phyloP scores from a whole-genome alignment of 2,113 vertebrate species.

The Podocnemis expansa region DNA sequence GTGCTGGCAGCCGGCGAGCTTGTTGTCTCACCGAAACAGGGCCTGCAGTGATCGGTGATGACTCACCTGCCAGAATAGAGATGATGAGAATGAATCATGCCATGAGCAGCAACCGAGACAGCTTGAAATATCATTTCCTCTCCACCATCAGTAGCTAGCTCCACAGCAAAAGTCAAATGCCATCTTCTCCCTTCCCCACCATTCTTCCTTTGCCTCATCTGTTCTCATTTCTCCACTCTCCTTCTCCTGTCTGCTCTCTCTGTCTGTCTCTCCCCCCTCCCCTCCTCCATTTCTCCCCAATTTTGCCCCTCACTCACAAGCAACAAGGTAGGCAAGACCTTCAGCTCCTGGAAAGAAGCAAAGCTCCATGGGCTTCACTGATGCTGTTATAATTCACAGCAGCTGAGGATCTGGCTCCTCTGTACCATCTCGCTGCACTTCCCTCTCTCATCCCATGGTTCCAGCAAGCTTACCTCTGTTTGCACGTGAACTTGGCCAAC shows the following conservation, averaged over 20 bases:
- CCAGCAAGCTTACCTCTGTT: slow-evolving; percentile 70
- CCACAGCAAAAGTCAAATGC: background rate
- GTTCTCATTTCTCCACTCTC: background rate
- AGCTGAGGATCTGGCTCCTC: background rate
- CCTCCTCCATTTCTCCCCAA: background rate
- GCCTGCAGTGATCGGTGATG: slow-evolving; percentile 55
- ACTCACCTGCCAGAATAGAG: slow-evolving; percentile 69
- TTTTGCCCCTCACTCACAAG: background rate
- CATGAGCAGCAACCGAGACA: background rate
- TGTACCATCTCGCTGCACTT: background rate
- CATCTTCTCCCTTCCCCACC: background rate
- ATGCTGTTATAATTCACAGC: background rate
- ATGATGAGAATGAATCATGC: slow-evolving; percentile 9
- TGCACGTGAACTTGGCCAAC: slow-evolving; percentile 52
- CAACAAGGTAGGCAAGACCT: background rate
- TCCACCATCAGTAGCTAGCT: slow-evolving; percentile 7
- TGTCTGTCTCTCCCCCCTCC: background rate
- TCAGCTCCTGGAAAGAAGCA: background rate
- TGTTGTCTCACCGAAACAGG: slow-evolving; percentile 64
- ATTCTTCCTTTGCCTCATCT: slow-evolving; percentile 8
- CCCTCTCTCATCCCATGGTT: background rate
- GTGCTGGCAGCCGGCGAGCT: slow-evolving; percentile 70
- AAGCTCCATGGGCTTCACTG: background rate
- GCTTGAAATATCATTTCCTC: background rate
- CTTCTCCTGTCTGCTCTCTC: background rate